Base-by-base conservation (phyloP, 2,797 vertebrate genomes). In the Gastrophryne carolinensis region DNA sequence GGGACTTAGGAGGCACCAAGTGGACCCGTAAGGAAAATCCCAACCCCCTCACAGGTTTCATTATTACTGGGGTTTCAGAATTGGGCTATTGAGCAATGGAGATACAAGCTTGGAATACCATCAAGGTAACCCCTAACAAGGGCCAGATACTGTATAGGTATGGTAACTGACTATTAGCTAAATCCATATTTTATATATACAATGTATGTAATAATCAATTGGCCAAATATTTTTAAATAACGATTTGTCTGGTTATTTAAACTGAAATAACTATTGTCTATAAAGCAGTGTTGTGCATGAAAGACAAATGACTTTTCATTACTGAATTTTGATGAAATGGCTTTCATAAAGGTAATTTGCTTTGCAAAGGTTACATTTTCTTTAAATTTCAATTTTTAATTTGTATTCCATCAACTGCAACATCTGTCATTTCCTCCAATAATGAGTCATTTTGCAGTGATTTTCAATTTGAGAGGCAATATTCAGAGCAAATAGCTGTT, bases 391-490 rank as follows among this genome's bases (percentile, higher is more conserved):
- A 34, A 52, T 74, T 57, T 67, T 53, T 56, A 63, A 63, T 76
- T 62, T 70, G 27, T 65, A 65, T 78, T 72, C 67, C 75, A 71
- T 65, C 75, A 78, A 58, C 60, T 65, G 63, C 41, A 60, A 50
- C 67, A 58, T 63, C 67, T 71, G 60, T 72, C 60, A 78, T 78
- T 78, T 72, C 75, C 60, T 72, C 35, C 15, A 29, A 64, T 64
- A 71, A 72, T 78, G 75, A 78, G 75, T 65, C 52, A 72, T 63
- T 71, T 70, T 64, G 67, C 50, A 64, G 57, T 47, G 58, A 77
- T 72, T 77, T 76, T 78, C 75, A 72, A 64, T 71, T 57, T 70
- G 60, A 63, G 30, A 35, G 19, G 64, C 67, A 23, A 56, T 35
- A 64, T 58, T 78, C 67, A 78, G 21, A 57, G 60, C 49, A 78